Percentiles rank a stretch among this genome's conserved stretches.
These are phyloP conservation scores for Tinamus major DNA, from an alignment of 2,797 vertebrate genomes.

Conservation along the genomic window DNA sequence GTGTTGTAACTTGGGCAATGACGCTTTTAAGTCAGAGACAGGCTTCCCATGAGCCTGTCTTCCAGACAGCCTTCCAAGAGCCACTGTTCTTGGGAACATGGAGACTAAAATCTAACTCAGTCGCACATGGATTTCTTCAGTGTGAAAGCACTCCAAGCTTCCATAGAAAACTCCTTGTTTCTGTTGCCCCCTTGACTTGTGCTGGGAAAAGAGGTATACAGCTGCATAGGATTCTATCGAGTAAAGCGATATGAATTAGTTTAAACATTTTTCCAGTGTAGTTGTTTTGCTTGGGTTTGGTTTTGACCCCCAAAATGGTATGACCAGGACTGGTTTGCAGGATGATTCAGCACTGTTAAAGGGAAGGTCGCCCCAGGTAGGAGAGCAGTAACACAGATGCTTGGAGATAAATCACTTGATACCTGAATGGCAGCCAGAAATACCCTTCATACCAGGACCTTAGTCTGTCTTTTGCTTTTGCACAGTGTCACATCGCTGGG, in stretches of 20 bases:
- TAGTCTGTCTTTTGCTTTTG: not conserved
- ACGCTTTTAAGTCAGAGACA: not conserved
- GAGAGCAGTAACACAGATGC: fast-evolving
- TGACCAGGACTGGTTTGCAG: fast-evolving
- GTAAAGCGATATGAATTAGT: fast-evolving
- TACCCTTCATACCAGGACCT: not conserved
- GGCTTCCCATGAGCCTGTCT: not conserved
- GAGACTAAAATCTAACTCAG: not conserved
- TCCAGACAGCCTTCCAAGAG: not conserved
- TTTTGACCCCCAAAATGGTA: not conserved
- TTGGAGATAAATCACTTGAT: not conserved
- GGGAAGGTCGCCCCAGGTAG: not conserved
- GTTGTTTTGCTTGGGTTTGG: not conserved
- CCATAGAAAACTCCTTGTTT: fast-evolving
- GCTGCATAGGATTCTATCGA: not conserved
- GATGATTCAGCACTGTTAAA: fast-evolving
- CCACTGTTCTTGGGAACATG: not conserved
- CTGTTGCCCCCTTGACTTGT: not conserved
- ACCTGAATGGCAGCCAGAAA: not conserved
- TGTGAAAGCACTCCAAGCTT: not conserved
- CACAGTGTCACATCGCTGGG: not conserved
- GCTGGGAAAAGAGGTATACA: not conserved
- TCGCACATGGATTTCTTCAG: not conserved
- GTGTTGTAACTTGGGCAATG: not conserved
- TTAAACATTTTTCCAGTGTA: not conserved